Percentiles rank a stretch among this genome's conserved stretches.
Conservation (phyloP, 2,113 vertebrate species). For the Eublepharis macularius region DNA sequence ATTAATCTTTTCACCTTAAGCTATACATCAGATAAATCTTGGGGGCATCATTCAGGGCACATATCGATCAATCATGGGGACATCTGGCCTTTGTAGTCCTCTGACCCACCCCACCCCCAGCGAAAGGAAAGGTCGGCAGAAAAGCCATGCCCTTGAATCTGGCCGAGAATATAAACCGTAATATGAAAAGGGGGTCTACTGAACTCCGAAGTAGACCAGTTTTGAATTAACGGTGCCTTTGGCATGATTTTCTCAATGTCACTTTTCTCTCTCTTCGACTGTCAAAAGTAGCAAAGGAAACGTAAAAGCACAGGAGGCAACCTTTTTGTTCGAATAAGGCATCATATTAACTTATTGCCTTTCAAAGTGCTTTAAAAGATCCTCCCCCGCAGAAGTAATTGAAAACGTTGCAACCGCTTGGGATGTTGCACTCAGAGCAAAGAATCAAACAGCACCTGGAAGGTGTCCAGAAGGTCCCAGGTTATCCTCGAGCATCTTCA, state of each 20-base stretch:
- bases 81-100: rapidly evolving
- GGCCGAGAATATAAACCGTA: rapidly evolving
- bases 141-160: not conserved
- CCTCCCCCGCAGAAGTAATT: not conserved
- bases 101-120: not conserved
- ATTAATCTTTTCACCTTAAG: not conserved
- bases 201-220: not conserved
- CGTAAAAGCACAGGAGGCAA: not conserved
- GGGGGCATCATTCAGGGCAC: not conserved
- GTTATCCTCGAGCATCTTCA: no score
- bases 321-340: no score
- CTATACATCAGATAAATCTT: not conserved
- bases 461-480: no score
- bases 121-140: not conserved
- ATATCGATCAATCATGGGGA: rapidly evolving
- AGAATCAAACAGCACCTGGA: not conserved
- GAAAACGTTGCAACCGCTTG: not conserved
- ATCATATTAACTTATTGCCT: no score
- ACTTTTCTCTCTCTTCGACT: not conserved
- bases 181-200: not conserved
- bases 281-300: not conserved
- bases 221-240: rapidly evolving
- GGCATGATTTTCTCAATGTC: not conserved
- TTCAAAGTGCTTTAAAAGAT: no score
- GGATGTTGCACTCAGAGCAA: not conserved